Evolutionary conservation across 1,140 invertebrate genomes (phyloP), one percentile per base, ranked within the genome.

Genomic region (Cyphomyrmex costatus): DNA sequence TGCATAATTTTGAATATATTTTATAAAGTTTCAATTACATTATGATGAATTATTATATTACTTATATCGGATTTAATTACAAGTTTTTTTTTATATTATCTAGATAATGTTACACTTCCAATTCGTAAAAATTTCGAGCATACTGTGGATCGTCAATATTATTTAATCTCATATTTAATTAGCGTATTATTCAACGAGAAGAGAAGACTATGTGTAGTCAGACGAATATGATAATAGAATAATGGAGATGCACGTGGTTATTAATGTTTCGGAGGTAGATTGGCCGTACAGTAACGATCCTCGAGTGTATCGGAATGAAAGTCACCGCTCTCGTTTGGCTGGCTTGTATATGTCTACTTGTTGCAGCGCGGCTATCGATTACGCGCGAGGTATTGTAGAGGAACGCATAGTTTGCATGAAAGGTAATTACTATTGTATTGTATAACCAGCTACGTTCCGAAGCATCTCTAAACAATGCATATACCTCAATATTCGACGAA

Each of bases 381-480:
- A 79, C 63, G 83, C 30, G 36, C 49, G 27, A 24, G 74, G 36
- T 27, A 79, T 79, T 85, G 79, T 82, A 73, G 56, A 12, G 66
- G 24, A 58, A 71, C 33, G 78, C 66, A 82, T 58, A 82, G 79
- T 82, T 82, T 82, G 66, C 79, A 60, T 73, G 79, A 82, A 60
- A 82, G 79, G 79, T 82, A 82, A 82, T 82, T 82, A 82, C 79
- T 82, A 82, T 73, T 82, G 53, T 82, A 82, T 73, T 82, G 53
- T 82, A 82, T 24, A 58, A 33, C 21, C 66, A 51, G 53, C 19
- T 82, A 73, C 36, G 70, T 82, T 60, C 66, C 27, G 36, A 71
- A 24, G 56, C 53, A 36, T 24, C 19, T 42, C 33, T 42, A 73
- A 82, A 82, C 66, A 73, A 73, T 73, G 56, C 66, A 53, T 42